A percentile compares a stretch with the other conserved stretches of the same genome.
Conservation (phyloP, 2,797 vertebrate species). For the Pseudocheirus occidentalis region DNA sequence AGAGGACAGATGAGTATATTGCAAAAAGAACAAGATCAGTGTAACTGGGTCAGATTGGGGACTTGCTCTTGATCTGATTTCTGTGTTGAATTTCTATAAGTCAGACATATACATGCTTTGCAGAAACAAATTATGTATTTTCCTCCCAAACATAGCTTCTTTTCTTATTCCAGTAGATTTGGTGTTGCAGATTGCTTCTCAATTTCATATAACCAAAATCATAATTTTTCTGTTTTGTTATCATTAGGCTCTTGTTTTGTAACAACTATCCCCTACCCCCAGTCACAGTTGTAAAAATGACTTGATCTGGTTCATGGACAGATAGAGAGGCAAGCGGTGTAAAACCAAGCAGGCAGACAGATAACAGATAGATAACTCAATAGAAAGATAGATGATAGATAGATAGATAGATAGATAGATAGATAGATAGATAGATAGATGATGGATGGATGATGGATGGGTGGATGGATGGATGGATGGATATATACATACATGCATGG, state of each 20-base stretch:
- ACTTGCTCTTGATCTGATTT: background rate
- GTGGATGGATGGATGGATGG: too few species aligned
- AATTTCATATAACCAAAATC: background rate
- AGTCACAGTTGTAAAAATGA: too few species aligned
- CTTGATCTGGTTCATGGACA: too few species aligned
- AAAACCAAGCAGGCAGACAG: too few species aligned
- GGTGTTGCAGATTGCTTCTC: background rate
- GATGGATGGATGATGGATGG: too few species aligned
- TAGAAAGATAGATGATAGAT: too few species aligned
- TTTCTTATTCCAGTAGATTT: background rate
- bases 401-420: too few species aligned
- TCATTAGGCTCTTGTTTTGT: background rate
- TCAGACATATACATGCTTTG: background rate
- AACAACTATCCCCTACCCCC: background rate
- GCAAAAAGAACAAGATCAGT: background rate
- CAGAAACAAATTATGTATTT: background rate
- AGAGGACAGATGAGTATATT: background rate
- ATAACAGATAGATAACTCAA: too few species aligned
- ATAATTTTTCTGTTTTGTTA: background rate
- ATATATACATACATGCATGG: too few species aligned
- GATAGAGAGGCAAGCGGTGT: too few species aligned
- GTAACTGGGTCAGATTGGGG: background rate
- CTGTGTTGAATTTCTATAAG: background rate
- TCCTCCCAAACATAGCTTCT: background rate
- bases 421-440: too few species aligned